Conservation (phyloP, 1,140 invertebrate species). For the Dryas iulia region DNA sequence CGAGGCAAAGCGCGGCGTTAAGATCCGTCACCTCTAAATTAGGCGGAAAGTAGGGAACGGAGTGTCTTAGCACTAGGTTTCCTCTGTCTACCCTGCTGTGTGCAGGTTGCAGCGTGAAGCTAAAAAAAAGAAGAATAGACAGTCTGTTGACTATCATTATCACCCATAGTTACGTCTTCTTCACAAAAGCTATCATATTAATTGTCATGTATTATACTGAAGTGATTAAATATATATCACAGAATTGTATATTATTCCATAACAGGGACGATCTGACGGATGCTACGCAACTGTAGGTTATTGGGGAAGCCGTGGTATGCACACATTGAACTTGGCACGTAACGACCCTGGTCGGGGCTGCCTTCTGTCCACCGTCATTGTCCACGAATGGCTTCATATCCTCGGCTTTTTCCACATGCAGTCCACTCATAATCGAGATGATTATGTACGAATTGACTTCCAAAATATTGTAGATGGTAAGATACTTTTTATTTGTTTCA, state of each 20-base stretch:
- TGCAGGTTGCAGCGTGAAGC: too few species aligned
- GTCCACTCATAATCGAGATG: slow-evolving; percentile 84
- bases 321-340: slow-evolving; percentile 72
- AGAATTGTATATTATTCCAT: background rate
- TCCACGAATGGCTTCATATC: slow-evolving; percentile 86
- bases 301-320: slow-evolving; percentile 46
- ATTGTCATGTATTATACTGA: too few species aligned
- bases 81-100: too few species aligned
- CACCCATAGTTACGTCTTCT: too few species aligned
- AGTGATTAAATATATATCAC: too few species aligned
- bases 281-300: slow-evolving; percentile 77
- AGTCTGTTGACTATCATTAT: too few species aligned
- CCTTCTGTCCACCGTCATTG: slow-evolving; percentile 68
- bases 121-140: too few species aligned
- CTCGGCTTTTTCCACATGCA: slow-evolving; percentile 88
- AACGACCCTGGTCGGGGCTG: slow-evolving; percentile 64
- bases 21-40: too few species aligned
- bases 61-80: too few species aligned
- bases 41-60: too few species aligned
- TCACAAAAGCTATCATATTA: too few species aligned
- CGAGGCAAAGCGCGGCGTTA: too few species aligned
- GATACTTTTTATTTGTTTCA: background rate
- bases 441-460: slow-evolving; percentile 84
- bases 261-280: slow-evolving; percentile 61
- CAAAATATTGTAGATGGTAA: slow-evolving; percentile 82